Percentiles rank a stretch among this genome's conserved stretches.
Evolutionary conservation across 2,113 vertebrate species (phyloP).

Genomic region (Thunnus maccoyii): DNA sequence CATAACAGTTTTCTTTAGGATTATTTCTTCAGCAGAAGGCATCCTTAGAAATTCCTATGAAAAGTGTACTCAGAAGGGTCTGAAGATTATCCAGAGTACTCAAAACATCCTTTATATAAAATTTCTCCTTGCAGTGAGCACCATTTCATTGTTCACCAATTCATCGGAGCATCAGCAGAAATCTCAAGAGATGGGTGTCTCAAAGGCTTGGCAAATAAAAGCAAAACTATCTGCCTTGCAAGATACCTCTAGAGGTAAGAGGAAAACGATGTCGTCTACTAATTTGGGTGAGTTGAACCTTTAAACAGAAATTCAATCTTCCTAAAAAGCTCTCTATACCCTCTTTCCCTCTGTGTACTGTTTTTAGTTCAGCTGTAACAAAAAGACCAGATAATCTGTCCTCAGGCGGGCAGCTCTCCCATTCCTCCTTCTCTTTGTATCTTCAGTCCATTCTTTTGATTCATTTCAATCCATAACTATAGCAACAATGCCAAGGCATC

Average conservation of each 20-base stretch:
- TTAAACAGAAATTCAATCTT: constrained; percentile 55
- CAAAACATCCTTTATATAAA: constrained; percentile 10
- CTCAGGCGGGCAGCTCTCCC: constrained; percentile 62
- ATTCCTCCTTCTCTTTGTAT: constrained; percentile 64
- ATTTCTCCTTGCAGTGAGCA: neutral
- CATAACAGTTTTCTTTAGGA: neutral
- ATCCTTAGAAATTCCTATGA: neutral
- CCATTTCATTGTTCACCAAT: constrained; percentile 2
- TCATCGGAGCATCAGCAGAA: neutral
- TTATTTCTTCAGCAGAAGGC: neutral
- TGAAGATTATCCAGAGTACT: neutral
- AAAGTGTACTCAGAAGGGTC: neutral
- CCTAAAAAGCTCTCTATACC: constrained; percentile 48
- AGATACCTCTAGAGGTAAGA: constrained; percentile 9
- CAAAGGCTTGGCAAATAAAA: neutral
- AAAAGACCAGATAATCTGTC: constrained; percentile 74
- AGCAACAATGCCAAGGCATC: constrained; percentile 62
- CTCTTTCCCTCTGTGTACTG: constrained; percentile 48
- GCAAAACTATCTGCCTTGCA: neutral
- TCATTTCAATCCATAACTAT: constrained; percentile 75
- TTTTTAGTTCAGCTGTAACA: constrained; percentile 59
- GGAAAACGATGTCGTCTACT: constrained; percentile 11
- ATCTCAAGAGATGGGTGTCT: neutral
- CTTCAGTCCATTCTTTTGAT: constrained; percentile 62
- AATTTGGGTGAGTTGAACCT: constrained; percentile 28